Evolutionary conservation across 23 tunicate genomes (phyloP), one percentile per base, ranked within the genome.

Genomic region (Styela clava): DNA sequence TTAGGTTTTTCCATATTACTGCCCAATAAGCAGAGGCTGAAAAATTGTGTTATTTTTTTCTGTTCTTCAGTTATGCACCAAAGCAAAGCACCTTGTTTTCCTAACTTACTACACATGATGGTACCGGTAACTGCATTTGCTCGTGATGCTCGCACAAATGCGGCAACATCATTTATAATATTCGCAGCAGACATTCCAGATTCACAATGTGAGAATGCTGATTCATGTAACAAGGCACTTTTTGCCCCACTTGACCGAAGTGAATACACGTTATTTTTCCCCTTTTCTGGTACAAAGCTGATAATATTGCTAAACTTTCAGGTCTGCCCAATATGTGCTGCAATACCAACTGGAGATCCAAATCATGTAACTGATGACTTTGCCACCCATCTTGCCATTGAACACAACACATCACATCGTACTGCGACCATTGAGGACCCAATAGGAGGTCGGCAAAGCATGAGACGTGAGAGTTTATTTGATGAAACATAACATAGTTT

Each of bases 251-350:
- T n/a, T n/a, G n/a, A n/a, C n/a, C n/a, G n/a, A n/a, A n/a, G n/a
- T n/a, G n/a, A n/a, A n/a, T n/a, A n/a, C n/a, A n/a, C n/a, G 32
- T 73, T 12, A 25, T 52, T 77, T 62, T 51, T 28, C 22, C 29
- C 28, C 81, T 77, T 18, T 51, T 2, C n/a, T 36, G n/a, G 21
- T 77, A 25, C 20, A 16, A 73, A 16, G 12, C 12, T 44, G 12
- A 44, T 44, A 5, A 44, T 44, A 44, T 44, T n/a, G n/a, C n/a
- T n/a, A n/a, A n/a, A n/a, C n/a, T 44, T 44, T 44, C 61, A 92
- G 97, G 84, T 92, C 2, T 92, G 97, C 61, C 97, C 97, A 0
- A 68, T 87, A 5, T 92, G 97, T 83, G 97, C 97, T 72, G 92
- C 92, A 21, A 22, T 79, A 36, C 97, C 97, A 28, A 68, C 87